Base-by-base conservation (phyloP, 2,888 invertebrate genomes). In the Drosophila cracens region DNA sequence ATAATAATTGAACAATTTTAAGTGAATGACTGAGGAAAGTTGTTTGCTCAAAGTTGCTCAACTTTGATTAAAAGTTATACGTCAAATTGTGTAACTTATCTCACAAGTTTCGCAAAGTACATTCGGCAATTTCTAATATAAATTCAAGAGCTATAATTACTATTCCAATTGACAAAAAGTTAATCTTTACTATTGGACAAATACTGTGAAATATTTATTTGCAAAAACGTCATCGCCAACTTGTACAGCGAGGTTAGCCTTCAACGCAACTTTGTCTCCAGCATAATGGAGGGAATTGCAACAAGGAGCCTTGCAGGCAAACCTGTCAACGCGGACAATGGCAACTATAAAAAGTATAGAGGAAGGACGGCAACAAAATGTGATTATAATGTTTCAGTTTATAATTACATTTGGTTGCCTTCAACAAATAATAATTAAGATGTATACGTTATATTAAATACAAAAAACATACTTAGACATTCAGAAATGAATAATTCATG, bases 111-210 rank as follows among this genome's bases (percentile, higher is more conserved):
- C 21, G 13, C 46, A 46, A 46, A 16, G 25, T 46, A 46, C 21
- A 27, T 18, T 36, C 27, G 27, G 11, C 13, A 27, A 38, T 38
- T 38, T n/a, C 18, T 18, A 54, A 54, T 36, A 25, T 38, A 10
- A 53, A 53, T 25, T 16, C 34, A 53, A 36, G 36, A n/a, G 36
- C 54, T 38, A 4, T 13, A 54, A 54, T 13, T 27, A 27, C 54
- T 11, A n/a, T 18, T n/a, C 4, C 25, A 27, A 4, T 27, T 11
- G 54, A 36, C 13, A n/a, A 18, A 36, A 38, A 29, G 1, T 4
- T 38, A 27, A 56, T 36, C 34, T 27, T n/a, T 13, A 13, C 27
- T 36, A 11, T 56, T 38, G 25, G 54, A 16, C 13, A 10, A 34
- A 53, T 25, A 10, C 0, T 53, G 10, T 25, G 2, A 29, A 16